Evolutionary conservation across 2,113 vertebrate species (phyloP), one percentile per base, ranked within the genome.

Genomic region (Limanda limanda): DNA sequence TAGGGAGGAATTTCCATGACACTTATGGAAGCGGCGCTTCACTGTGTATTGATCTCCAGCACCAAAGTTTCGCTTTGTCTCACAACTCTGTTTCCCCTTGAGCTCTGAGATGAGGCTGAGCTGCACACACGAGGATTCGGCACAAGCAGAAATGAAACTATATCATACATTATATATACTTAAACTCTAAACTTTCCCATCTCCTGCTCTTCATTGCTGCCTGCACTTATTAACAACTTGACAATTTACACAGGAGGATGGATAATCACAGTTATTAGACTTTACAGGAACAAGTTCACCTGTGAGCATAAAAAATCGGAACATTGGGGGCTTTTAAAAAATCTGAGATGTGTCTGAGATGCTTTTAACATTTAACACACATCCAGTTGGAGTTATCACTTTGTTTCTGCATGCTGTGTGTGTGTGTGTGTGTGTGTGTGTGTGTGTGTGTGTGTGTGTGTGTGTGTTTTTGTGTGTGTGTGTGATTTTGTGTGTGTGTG

Each of bases 301-400:
- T 11, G 8, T 9, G 42, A 58, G 68, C 2, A 17, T 60, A 23
- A 23, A 9, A 8, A 8, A 17, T 3, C 2, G 23, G 31, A 37
- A 8, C 35, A 17, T 3, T 1, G 3, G 37, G 17, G 10, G 15
- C 20, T 47, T 56, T 55, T 40, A 40, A 1, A 3, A 17, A 40
- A 37, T 54, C 40, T 11, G 15, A n/a, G 56, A 40, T 5, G 25
- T n/a, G 9, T 69, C 24, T 69, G 15, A 71, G 56, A 74, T 25
- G 60, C 78, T 71, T 75, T 84, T 66, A 63, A 68, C 72, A 48
- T 42, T 76, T 42, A 31, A 42, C 2, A 18, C 47, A 48, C 47
- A 6, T 18, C 48, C 62, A 25, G 31, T 21, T 3, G 55, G 68
- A 72, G 67, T 11, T 0, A 51, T 62, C 25, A 51, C 21, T 55